Base-by-base conservation (phyloP, 2,888 invertebrate species). In the Drosophila nr. medialis region DNA sequence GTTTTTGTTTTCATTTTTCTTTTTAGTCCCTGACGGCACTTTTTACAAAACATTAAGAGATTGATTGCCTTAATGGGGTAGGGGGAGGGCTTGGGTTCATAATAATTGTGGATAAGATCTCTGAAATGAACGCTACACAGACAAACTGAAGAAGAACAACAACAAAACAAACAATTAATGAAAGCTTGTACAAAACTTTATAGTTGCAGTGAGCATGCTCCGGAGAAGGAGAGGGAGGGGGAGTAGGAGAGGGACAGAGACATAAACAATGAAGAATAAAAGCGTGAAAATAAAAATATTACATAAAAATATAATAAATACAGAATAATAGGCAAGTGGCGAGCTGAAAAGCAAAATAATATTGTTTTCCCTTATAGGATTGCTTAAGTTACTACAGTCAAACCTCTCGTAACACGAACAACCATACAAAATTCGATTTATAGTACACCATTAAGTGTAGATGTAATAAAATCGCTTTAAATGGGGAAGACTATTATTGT, bases 11-110 rank as follows among this genome's bases (percentile, higher is more conserved):
- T 59, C 55, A 67, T 50, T 63, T 61, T 45, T 62, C 61, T 53
- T 49, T 65, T 60, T 63, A 65, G 77, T 76, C 45, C 78, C 77
- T 78, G 80, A 69, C 82, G 85, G 82, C 85, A 81, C 87, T 79
- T 65, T 80, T 75, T 72, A 84, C 79, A 87, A 77, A 82, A 74
- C 71, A 67, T 72, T 74, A 61, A 66, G 65, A 76, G 69, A 73
- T 70, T 62, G 59, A 67, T 66, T 68, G 56, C 61, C 51, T 64
- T 54, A 71, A 66, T 71, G 65, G 58, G 60, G 59, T 10, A 27
- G 50, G 51, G 34, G 49, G 11, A 51, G 27, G 42, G 13, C n/a
- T 21, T 15, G 18, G 48, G 15, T 8, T 55, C 11, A 21, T 40
- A 29, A 21, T 30, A 40, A 45, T n/a, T 58, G 24, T 40, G 38